These are phyloP conservation scores for Tanytarsus gracilentus DNA, from an alignment of 2,888 invertebrate species.

Conservation along the genomic window DNA sequence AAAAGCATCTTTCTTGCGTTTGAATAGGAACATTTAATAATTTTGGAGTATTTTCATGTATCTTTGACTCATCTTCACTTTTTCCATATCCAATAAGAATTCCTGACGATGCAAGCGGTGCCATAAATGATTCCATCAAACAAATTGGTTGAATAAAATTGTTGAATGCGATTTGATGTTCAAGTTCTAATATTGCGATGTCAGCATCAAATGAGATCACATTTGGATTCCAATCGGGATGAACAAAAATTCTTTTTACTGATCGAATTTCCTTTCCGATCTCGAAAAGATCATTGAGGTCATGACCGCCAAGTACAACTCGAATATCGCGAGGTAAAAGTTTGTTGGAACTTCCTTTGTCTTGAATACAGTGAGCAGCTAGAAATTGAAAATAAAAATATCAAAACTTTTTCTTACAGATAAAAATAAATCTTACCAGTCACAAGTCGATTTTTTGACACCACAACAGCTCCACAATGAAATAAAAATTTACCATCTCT, in stretches of 20 bases:
- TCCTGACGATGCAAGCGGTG: background rate
- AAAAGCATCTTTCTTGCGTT: background rate
- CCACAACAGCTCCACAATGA: too few relatives aligned
- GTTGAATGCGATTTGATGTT: background rate
- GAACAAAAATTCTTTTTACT: background rate
- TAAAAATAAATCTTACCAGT: too few relatives aligned
- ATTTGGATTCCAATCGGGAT: constrained; percentile 19
- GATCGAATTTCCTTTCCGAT: background rate
- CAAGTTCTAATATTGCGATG: background rate
- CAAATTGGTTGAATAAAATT: constrained; percentile 16
- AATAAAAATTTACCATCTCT: too few relatives aligned
- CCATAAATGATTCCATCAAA: background rate
- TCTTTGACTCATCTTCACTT: background rate
- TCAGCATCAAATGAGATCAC: background rate
- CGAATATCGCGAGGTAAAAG: too few relatives aligned
- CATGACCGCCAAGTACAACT: background rate
- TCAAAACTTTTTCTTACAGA: too few relatives aligned
- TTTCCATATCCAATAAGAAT: background rate
- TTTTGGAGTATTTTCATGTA: background rate
- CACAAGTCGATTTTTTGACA: too few relatives aligned
- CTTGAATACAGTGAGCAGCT: too few relatives aligned
- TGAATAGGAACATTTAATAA: background rate
- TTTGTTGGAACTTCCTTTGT: too few relatives aligned
- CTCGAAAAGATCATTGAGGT: background rate
- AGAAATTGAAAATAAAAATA: too few relatives aligned